Evolutionary conservation across 2,888 invertebrate genomes (phyloP).

Genomic region (Orchesellides sinensis): DNA sequence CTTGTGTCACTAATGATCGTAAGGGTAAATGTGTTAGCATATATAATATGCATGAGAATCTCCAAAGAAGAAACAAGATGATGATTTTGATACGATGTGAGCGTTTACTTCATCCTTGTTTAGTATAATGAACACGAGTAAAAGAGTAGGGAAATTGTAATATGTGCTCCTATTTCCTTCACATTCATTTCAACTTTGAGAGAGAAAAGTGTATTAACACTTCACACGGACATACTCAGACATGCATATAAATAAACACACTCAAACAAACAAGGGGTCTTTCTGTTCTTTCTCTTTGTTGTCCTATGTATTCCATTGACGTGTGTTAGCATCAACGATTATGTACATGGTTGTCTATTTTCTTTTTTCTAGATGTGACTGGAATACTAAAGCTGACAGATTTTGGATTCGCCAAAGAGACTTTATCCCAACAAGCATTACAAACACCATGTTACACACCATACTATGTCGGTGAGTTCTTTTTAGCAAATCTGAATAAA

Average conservation of each 20-base stretch:
- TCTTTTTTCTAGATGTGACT: slow-evolving; percentile 78
- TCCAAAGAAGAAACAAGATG: too few species aligned
- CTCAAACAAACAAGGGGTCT: too few species aligned
- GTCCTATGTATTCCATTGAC: background rate
- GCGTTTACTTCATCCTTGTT: too few species aligned
- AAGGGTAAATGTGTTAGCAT: too few species aligned
- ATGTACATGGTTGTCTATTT: background rate
- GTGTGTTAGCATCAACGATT: slow-evolving; percentile 7
- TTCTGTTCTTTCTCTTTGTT: background rate
- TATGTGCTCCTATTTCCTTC: slow-evolving; percentile 6
- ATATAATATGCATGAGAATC: too few species aligned
- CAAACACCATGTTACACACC: slow-evolving; percentile 99
- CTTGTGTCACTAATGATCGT: too few species aligned
- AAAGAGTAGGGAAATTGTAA: slow-evolving; percentile 11
- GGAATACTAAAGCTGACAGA: slow-evolving; percentile 97
- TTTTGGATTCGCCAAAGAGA: slow-evolving; percentile 99
- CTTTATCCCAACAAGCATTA: slow-evolving; percentile 88
- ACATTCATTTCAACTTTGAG: background rate
- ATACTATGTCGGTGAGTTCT: slow-evolving; percentile 96
- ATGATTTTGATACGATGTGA: too few species aligned
- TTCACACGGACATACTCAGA: too few species aligned
- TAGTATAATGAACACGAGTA: too few species aligned
- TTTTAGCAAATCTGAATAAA: too few species aligned
- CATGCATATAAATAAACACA: too few species aligned
- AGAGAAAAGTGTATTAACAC: slow-evolving; percentile 1